A percentile compares a stretch with the other conserved stretches of the same genome.
Evolutionary conservation across 1,140 invertebrate genomes (phyloP).

Genomic region (Drosophila pruinosa): DNA sequence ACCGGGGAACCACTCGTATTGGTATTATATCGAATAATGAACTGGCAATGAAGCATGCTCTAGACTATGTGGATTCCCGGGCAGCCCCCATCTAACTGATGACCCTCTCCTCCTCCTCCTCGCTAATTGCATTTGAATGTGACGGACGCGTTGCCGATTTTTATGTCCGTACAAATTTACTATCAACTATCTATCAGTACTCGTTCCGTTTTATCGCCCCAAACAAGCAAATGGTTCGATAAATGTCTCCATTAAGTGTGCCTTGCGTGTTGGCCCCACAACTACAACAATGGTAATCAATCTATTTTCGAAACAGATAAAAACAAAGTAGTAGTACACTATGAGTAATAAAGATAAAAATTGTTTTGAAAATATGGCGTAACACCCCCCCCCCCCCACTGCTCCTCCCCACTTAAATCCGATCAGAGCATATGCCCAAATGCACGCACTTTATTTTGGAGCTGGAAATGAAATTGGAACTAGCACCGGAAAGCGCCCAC

Average conservation of each 20-base stretch:
- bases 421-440: constrained; percentile 22
- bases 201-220: constrained; percentile 58
- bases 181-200: constrained; percentile 51
- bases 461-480: constrained; percentile 28
- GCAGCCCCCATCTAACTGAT: not conserved
- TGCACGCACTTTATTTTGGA: constrained; percentile 63
- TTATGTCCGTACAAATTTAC: constrained; percentile 51
- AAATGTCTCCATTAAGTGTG: constrained; percentile 67
- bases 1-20: not conserved
- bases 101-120: not conserved
- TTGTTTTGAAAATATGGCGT: constrained; percentile 37
- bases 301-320: constrained; percentile 58
- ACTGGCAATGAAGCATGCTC: not conserved
- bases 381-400: constrained; percentile 4
- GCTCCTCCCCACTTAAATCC: not conserved
- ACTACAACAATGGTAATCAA: constrained; percentile 44
- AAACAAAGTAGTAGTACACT: constrained; percentile 33
- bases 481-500: constrained; percentile 63
- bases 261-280: constrained; percentile 41
- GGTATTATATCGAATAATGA: not conserved
- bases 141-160: constrained; percentile 37
- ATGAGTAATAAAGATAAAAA: constrained; percentile 63
- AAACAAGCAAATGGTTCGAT: constrained; percentile 45
- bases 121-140: constrained; percentile 51
- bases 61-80: not conserved